Evolutionary conservation across 2,113 vertebrate genomes (phyloP), one percentile per base, ranked within the genome.

Genomic region (Malurus elegans): DNA sequence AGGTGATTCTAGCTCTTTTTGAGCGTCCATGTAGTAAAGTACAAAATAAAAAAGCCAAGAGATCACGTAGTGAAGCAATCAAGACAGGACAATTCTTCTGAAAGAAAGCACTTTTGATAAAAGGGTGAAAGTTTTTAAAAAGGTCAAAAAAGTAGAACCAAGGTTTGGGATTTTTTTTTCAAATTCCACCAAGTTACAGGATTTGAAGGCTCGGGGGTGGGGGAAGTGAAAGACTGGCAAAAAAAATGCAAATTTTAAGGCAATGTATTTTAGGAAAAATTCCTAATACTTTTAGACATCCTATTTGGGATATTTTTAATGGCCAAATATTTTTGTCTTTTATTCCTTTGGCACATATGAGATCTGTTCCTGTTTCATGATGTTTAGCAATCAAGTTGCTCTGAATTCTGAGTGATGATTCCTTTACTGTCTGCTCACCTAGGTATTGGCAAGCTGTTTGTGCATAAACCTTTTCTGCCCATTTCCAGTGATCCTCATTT

Each of bases 151-250:
- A 13, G 29, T 16, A 21, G 31, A 72, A 61, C 34, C 2, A 14
- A 24, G 1, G 0, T 4, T 24, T 24, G 5, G 10, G 51, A 50
- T 64, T 72, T 58, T 38, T 38, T 31, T 17, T 10, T 72, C 4
- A 17, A 65, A 47, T 61, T 73, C 36, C 8, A 53, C 6, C 6
- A 40, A 13, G 3, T 54, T 12, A 14, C 6, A 14, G 47, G 3
- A 53, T 83, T 67, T 80, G 45, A 87, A 51, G 12, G 3, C 9
- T 70, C 3, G 6, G 5, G 3, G 14, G 5, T 10, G 10, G 3
- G 2, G 9, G 10, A 31, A 56, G 20, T 28, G 7, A 61, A 2
- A 62, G 7, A 36, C 3, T n/a, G 53, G 40, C 2, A 48, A 80
- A 89, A 56, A 71, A 34, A 48, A 1, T 20, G 4, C 4, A 74